Conservation (phyloP, 2,797 vertebrate genomes). For the Acipenser transmontanus region DNA sequence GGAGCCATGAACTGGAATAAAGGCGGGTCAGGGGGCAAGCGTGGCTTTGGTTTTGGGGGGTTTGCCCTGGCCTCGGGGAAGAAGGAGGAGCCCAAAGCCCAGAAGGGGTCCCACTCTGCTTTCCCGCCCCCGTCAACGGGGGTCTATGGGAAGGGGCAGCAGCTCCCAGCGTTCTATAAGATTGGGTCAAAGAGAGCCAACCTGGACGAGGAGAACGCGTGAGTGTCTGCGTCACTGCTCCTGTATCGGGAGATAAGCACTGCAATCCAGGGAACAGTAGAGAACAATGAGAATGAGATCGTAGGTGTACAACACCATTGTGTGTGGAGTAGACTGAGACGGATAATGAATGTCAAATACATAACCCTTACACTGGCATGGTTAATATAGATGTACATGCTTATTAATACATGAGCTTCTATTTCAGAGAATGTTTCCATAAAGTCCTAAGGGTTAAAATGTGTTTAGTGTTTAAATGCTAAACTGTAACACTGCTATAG, state of each 20-base stretch:
- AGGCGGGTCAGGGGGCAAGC: constrained; percentile 85
- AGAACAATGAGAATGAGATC: background rate
- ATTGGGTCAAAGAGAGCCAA: constrained; percentile 93
- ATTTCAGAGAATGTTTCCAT: too few relatives aligned
- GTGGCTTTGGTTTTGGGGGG: constrained; percentile 95
- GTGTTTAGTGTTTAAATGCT: too few relatives aligned
- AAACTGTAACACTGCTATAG: too few relatives aligned
- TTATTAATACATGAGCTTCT: too few relatives aligned
- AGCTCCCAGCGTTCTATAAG: constrained; percentile 96
- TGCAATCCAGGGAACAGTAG: background rate
- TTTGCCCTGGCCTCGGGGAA: constrained; percentile 82
- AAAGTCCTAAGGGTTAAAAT: too few relatives aligned
- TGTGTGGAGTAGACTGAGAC: too few relatives aligned
- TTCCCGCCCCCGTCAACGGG: constrained; percentile 65
- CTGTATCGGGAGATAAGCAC: background rate
- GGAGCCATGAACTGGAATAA: constrained; percentile 95
- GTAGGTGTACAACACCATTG: too few relatives aligned
- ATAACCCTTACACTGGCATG: too few relatives aligned
- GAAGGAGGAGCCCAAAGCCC: constrained; percentile 80
- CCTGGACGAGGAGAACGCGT: constrained; percentile 98
- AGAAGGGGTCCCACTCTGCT: constrained; percentile 71
- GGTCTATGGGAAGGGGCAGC: constrained; percentile 76
- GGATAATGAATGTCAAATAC: too few relatives aligned
- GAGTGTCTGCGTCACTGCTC: constrained; percentile 43
- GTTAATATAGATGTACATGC: too few relatives aligned